phyloP scores from a whole-genome alignment of 2,888 invertebrate genomes.

The Torymus auratus region DNA sequence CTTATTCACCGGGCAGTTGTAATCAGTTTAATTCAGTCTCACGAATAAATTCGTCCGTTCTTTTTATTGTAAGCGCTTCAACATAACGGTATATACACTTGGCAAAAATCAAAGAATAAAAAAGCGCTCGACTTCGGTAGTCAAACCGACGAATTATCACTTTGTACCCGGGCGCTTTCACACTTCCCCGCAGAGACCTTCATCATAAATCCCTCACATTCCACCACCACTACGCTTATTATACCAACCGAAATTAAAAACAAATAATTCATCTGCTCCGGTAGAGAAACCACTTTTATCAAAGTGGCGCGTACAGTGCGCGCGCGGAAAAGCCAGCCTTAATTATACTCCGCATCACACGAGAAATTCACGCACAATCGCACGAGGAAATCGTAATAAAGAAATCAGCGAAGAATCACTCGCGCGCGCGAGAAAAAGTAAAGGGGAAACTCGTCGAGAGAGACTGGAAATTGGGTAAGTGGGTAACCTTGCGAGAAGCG shows the following conservation, averaged over 20 bases:
- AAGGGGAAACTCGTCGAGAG: slow-evolving; percentile 27
- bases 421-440: neutral
- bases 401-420: slow-evolving; percentile 29
- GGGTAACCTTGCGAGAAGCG: slow-evolving; percentile 60
- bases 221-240: too few relatives aligned
- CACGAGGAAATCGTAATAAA: slow-evolving; percentile 50
- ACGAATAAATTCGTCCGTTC: too few relatives aligned
- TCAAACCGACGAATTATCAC: neutral
- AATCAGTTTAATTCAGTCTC: too few relatives aligned
- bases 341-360: slow-evolving; percentile 29
- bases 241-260: slow-evolving; percentile 16
- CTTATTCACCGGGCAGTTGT: too few relatives aligned
- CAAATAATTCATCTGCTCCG: slow-evolving; percentile 19
- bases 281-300: slow-evolving; percentile 23
- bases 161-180: neutral
- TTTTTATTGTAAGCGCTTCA: too few relatives aligned
- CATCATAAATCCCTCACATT: too few relatives aligned
- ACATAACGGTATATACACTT: too few relatives aligned
- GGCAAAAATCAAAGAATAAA: too few relatives aligned
- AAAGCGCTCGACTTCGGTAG: too few relatives aligned
- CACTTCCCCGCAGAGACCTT: neutral
- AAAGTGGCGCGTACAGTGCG: neutral
- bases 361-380: slow-evolving; percentile 13
- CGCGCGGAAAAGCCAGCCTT: neutral
- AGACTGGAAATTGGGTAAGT: slow-evolving; percentile 62